Evolutionary conservation across 2,888 invertebrate species (phyloP), one percentile per base, ranked within the genome.

Genomic region (Acleris emargana): DNA sequence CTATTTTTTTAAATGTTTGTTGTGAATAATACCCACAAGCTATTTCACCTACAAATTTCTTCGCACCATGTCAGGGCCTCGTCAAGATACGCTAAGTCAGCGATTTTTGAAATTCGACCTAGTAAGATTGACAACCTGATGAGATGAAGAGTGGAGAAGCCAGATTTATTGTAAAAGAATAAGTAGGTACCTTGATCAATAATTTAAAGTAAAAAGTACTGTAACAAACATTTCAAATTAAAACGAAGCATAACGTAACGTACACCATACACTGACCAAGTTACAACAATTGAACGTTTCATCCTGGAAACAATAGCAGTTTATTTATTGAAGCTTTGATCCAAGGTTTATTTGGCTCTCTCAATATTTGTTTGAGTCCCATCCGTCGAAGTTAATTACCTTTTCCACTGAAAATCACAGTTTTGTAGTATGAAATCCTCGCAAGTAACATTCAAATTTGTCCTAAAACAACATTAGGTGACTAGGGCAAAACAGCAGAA

Each of bases 401-500:
- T 64, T 58, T 45, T 53, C 64, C 58, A 38, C 28, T 22, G 16
- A 13, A 64, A 58, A 58, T 58, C 58, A 47, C 25, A 43, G 28
- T 11, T n/a, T 38, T 17, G 32, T 47, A 49, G 22, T 38, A 52
- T 28, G 25, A 17, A 53, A 32, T 54, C 38, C 45, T 28, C 16
- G 32, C 7, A 79, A 82, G 82, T 75, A 73, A 84, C 81, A 82
- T 83, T 74, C 79, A 85, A 79, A 85, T 90, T 84, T 83, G 82
- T 78, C 87, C 87, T 88, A 88, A 88, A 86, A 85, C 81, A 89
- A 89, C 83, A 84, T 77, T 74, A 83, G 78, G 75, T 74, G 76
- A 79, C 77, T 80, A 84, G 81, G 80, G 80, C 79, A 82, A 82
- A 84, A 82, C 68, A 69, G 72, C 73, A 69, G 67, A 75, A 84